A percentile compares a stretch with the other conserved stretches of the same genome.
These are phyloP conservation scores for Semotilus atromaculatus DNA, from an alignment of 2,797 vertebrate species.

Conservation along the genomic window DNA sequence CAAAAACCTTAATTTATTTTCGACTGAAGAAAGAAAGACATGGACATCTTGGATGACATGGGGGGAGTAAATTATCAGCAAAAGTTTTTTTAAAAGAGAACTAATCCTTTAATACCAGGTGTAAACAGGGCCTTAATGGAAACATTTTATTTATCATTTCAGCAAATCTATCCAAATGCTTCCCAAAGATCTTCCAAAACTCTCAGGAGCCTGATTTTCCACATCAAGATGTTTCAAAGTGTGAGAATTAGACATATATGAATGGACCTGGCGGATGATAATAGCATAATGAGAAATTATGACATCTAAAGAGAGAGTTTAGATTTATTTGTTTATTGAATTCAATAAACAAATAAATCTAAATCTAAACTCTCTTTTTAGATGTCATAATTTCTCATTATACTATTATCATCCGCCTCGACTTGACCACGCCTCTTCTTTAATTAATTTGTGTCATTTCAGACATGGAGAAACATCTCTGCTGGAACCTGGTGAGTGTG, in stretches of 20 bases:
- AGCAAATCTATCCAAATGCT: constrained; percentile 90
- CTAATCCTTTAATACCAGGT: no score
- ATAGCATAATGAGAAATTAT: background rate
- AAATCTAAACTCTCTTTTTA: no score
- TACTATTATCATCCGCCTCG: no score
- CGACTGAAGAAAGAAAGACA: no score
- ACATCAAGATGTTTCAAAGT: constrained; percentile 81
- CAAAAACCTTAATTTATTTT: no score
- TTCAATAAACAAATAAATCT: no score
- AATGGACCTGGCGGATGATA: background rate
- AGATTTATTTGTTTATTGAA: background rate
- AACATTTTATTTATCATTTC: constrained; percentile 20
- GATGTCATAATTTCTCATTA: no score
- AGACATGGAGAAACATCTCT: constrained; percentile 86
- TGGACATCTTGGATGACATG: no score
- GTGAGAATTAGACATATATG: constrained; percentile 75
- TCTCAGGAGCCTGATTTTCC: constrained; percentile 91
- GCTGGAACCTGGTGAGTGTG: constrained; percentile 83
- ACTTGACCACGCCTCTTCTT: background rate
- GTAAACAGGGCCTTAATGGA: background rate
- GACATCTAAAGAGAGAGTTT: background rate
- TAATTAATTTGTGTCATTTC: constrained; percentile 27
- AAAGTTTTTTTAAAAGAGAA: no score
- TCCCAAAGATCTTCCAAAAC: constrained; percentile 87
- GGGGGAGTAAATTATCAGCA: no score